Evolutionary conservation across 2,797 vertebrate species (phyloP).

Genomic region (Dryobates pubescens): DNA sequence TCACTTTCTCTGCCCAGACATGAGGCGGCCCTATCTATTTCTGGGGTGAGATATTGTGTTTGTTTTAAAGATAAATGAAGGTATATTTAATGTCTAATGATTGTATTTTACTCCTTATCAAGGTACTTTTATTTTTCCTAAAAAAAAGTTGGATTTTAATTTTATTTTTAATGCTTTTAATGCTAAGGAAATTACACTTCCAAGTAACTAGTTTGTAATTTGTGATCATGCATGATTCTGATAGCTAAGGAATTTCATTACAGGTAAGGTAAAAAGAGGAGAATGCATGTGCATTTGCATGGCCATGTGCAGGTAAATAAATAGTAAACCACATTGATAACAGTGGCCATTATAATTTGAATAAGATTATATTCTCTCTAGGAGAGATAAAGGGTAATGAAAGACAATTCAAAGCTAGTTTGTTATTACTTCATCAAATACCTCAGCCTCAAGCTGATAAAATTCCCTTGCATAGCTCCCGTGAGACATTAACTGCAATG

Average conservation of each 20-base stretch:
- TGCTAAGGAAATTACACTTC: constrained; percentile 70
- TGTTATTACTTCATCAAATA: constrained; percentile 84
- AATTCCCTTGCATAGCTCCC: constrained; percentile 67
- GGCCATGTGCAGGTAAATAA: constrained; percentile 80
- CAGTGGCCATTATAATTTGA: constrained; percentile 83
- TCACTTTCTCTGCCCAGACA: constrained; percentile 2
- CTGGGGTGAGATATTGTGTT: constrained; percentile 37
- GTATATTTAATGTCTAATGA: constrained; percentile 66
- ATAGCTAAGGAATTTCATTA: constrained; percentile 80
- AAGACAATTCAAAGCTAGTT: constrained; percentile 81
- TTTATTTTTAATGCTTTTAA: constrained; percentile 66
- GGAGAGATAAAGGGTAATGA: constrained; percentile 83
- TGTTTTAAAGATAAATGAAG: constrained; percentile 63
- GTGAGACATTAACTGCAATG: constrained; percentile 71
- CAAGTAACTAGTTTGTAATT: constrained; percentile 78
- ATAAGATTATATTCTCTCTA: constrained; percentile 82
- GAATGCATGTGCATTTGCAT: constrained; percentile 73
- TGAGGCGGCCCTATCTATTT: not conserved
- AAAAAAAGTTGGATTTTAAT: constrained; percentile 45
- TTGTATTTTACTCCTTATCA: constrained; percentile 71
- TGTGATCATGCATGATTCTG: constrained; percentile 75
- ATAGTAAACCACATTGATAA: constrained; percentile 81
- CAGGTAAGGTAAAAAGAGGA: constrained; percentile 62
- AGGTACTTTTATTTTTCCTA: constrained; percentile 19
- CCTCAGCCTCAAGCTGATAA: constrained; percentile 80